Percentiles rank a stretch among this genome's conserved stretches.
phyloP scores from a whole-genome alignment of 2,113 vertebrate genomes.

The Cinclus cinclus region DNA sequence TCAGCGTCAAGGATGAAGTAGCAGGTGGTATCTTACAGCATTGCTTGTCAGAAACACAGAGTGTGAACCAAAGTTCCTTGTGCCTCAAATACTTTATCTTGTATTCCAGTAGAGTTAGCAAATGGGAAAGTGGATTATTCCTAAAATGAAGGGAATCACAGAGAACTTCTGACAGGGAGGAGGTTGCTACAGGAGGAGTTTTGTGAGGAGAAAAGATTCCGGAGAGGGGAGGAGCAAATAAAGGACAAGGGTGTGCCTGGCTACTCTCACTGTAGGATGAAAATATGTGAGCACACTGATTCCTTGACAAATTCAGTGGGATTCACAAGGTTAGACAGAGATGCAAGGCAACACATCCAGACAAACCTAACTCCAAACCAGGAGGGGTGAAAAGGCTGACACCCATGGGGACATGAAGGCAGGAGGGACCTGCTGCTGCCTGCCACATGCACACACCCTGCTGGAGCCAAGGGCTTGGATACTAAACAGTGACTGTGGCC shows the following conservation, averaged over 20 bases:
- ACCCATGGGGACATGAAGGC: fast-evolving
- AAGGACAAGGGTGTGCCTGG: not conserved
- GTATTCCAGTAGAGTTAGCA: not conserved
- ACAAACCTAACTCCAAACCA: not conserved
- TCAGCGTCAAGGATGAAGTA: constrained; percentile 79
- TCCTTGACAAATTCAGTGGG: not conserved
- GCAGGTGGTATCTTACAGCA: constrained; percentile 75
- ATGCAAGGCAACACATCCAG: not conserved
- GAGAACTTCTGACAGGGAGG: not conserved
- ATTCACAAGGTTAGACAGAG: not conserved
- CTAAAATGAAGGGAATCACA: not conserved
- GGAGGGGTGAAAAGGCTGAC: not conserved
- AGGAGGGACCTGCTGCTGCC: not conserved
- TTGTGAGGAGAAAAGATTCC: not conserved
- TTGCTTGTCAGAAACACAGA: not conserved
- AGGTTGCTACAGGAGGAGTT: not conserved
- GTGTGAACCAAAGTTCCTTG: not conserved
- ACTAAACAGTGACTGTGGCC: not conserved
- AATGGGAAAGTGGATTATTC: not conserved
- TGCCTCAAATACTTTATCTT: not conserved
- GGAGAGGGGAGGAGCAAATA: not conserved
- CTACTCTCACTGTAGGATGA: not conserved
- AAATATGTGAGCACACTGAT: not conserved
- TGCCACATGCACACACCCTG: fast-evolving
- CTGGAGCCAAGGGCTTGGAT: not conserved